Percentiles rank a stretch among this genome's conserved stretches.
Conservation (phyloP, 1,140 invertebrate species). For the Danaus plexippus region DNA sequence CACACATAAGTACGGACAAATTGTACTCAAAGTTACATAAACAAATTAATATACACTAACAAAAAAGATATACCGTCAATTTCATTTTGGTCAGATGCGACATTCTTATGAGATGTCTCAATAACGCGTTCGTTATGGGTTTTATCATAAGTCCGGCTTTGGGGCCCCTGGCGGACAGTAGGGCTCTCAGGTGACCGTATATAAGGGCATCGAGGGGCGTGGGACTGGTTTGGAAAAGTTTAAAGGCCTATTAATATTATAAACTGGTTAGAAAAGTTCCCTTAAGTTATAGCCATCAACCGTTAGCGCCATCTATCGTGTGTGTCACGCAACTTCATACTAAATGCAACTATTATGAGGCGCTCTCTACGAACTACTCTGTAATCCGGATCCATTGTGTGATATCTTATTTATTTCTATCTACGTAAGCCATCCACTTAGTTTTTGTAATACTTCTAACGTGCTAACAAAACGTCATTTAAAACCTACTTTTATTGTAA, state of each 20-base stretch:
- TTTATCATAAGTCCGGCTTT: slow-evolving; percentile 61
- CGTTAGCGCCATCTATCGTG: too few relatives aligned
- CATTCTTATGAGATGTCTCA: slow-evolving; percentile 42
- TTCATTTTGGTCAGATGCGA: slow-evolving; percentile 40
- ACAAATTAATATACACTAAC: background rate
- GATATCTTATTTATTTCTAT: too few relatives aligned
- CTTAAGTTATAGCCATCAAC: too few relatives aligned
- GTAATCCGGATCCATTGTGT: too few relatives aligned
- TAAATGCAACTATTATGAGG: too few relatives aligned
- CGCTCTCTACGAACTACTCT: too few relatives aligned
- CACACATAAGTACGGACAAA: background rate
- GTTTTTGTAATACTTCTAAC: too few relatives aligned
- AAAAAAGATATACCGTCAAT: slow-evolving; percentile 39
- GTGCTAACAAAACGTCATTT: too few relatives aligned
- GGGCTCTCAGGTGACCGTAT: slow-evolving; percentile 96
- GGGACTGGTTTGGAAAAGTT: slow-evolving; percentile 71
- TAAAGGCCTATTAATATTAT: slow-evolving; percentile 1
- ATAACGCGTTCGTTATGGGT: slow-evolving; percentile 38
- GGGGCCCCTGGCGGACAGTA: slow-evolving; percentile 89
- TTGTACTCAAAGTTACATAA: background rate
- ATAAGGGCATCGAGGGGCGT: slow-evolving; percentile 96
- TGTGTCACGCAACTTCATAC: too few relatives aligned
- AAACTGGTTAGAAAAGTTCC: too few relatives aligned
- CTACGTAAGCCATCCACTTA: too few relatives aligned
- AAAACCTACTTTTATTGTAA: too few relatives aligned